phyloP scores from a whole-genome alignment of 2,797 vertebrate genomes.

The Danio albolineatus region DNA sequence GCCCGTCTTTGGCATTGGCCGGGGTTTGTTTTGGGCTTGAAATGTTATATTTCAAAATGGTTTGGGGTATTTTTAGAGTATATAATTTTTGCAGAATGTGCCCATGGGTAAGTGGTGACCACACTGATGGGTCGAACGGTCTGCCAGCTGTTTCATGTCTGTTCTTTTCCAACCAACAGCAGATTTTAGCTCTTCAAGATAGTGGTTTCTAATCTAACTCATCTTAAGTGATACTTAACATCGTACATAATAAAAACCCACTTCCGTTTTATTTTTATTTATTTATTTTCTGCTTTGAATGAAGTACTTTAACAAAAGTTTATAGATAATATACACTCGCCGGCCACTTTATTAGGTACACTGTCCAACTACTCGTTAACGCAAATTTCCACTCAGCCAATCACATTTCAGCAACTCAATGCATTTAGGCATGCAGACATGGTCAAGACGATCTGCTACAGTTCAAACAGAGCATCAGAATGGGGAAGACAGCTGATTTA shows the following conservation, averaged over 20 bases:
- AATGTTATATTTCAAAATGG: conserved; percentile 61
- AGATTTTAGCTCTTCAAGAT: conserved; percentile 14
- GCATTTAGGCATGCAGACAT: too few species aligned
- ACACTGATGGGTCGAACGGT: conserved; percentile 14
- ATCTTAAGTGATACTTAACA: conserved; percentile 24
- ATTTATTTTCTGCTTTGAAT: background rate
- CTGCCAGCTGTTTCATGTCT: conserved; percentile 57
- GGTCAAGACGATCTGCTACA: too few species aligned
- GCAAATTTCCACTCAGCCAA: too few species aligned
- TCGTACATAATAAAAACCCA: conserved; percentile 16
- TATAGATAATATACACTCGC: too few species aligned
- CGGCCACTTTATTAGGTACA: too few species aligned
- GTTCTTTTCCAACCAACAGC: conserved; percentile 31
- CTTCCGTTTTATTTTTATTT: background rate
- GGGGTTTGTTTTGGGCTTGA: conserved; percentile 61
- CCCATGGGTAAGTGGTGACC: conserved; percentile 30
- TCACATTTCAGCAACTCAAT: too few species aligned
- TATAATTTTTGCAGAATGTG: conserved; percentile 63
- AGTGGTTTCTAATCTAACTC: conserved; percentile 13
- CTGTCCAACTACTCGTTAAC: too few species aligned
- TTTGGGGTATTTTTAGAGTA: conserved; percentile 60
- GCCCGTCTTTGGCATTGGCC: conserved; percentile 44
- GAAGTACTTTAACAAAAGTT: background rate
- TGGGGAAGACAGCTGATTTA: too few species aligned
- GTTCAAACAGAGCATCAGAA: too few species aligned